Base-by-base conservation (phyloP, 2,113 vertebrate species). In the Calonectris borealis region DNA sequence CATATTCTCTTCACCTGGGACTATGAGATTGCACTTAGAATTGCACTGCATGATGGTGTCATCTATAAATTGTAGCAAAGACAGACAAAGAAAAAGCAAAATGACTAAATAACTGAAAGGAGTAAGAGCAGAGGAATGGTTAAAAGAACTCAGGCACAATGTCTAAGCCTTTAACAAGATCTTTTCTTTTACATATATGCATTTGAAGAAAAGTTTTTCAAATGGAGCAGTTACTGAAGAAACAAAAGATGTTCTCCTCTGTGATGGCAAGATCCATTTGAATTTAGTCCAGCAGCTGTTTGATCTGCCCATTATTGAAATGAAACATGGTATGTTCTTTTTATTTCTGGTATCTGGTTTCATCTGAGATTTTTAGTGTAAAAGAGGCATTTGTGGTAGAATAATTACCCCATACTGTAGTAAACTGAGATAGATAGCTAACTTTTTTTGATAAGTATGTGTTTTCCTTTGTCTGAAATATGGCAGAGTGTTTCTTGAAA, bases 151-250 rank as follows among this genome's bases (percentile, higher is more conserved):
- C 7, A 7, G 48, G 60, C 34, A 83, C 12, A 10, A 72, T 27
- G 29, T 64, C 51, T 51, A 92, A 79, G 75, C 22, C 38, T 86
- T 90, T 97, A 95, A 97, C 77, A 71, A 77, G 18, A 62, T 77
- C 18, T 95, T 97, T 97, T 88, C 90, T 95, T 95, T 96, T 96
- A n/a, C 65, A 68, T 77, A 32, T n/a, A 61, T 70, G 79, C 48
- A 36, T 54, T 42, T 90, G 76, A 97, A 99, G 99, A 99, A 97
- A 94, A 98, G 98, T 97, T 95, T 99, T 91, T 98, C 99, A 27
- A 98, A 99, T 87, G 99, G 98, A 31, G 98, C 98, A 86, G 98
- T 99, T 94, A 98, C 98, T 12, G 98, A 99, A 70, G 99, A 99
- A 98, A 98, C 98, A 92, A 98, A 98, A 95, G 98, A 98, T 3